Conservation (phyloP, 2,888 invertebrate genomes). For the Therioaphis trifolii region DNA sequence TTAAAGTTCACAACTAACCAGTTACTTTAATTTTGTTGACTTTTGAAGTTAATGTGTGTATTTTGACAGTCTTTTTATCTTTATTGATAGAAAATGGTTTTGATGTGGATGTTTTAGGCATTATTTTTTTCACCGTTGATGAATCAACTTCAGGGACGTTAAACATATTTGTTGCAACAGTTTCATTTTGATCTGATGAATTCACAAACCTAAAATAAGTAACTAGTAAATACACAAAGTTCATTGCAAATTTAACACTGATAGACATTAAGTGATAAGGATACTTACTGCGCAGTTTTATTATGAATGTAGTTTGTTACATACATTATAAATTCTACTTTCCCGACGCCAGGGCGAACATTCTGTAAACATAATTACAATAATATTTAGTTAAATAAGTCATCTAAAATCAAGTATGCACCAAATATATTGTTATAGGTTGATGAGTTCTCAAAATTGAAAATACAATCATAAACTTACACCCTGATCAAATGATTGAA, state of each 20-base stretch:
- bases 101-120: conserved; percentile 13
- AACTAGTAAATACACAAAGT: neutral
- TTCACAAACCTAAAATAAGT: conserved; percentile 28
- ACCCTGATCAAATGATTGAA: conserved; percentile 11
- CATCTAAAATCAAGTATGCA: no score
- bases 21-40: neutral
- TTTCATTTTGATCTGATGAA: neutral
- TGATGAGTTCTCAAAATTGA: neutral
- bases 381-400: neutral
- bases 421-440: no score
- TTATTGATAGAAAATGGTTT: neutral
- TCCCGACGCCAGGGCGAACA: conserved; percentile 53
- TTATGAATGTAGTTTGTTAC: conserved; percentile 46
- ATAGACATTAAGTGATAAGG: neutral
- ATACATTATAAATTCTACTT: conserved; percentile 53
- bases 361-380: conserved; percentile 28
- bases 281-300: conserved; percentile 49
- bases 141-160: conserved; percentile 57
- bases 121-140: conserved; percentile 7
- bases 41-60: conserved; percentile 35
- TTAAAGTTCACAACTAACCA: conserved; percentile 8
- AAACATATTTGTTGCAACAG: conserved; percentile 22
- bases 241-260: neutral
- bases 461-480: conserved; percentile 13
- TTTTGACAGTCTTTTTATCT: conserved; percentile 50